Evolutionary conservation across 2,888 invertebrate genomes (phyloP), one percentile per base, ranked within the genome.

Genomic region (Drosophila meridionalis): DNA sequence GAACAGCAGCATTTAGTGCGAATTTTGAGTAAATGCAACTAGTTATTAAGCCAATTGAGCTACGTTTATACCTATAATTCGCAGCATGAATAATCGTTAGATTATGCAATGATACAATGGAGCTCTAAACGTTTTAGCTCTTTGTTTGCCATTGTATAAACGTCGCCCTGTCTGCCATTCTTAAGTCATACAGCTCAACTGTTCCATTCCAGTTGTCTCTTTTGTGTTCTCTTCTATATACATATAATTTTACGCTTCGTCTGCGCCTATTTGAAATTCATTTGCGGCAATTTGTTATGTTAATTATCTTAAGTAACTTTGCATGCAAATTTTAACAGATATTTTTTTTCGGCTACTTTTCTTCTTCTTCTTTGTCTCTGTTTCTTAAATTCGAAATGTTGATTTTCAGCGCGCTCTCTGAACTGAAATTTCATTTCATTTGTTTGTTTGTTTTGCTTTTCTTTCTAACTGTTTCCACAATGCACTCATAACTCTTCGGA

Each of bases 191-290:
- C 42, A 48, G 50, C 32, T 5, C 32, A 0, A 20, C 11, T 47
- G n/a, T 47, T 64, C 48, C 34, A 4, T 53, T 38, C 28, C 11
- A 4, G 14, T 45, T 20, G 30, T 20, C 30, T 36, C 20, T 43
- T 65, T 3, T 58, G 4, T 20, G n/a, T 9, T n/a, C 48, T 26
- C 48, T 12, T 12, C 32, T 20, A 34, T 20, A 34, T 12, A 4
- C 4, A 34, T 64, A 63, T 80, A 28, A 76, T 79, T 79, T 73
- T 43, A 73, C 78, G 79, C 69, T 73, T 81, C 65, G 79, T 20
- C 64, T 78, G 64, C 20, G 61, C 28, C 48, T 20, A 63, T 55
- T 79, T 68, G 8, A 61, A 70, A 74, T 66, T 70, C 61, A 64
- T 70, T 79, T 66, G 28, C 28, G n/a, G 61, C 62, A 71, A 74